Conservation (phyloP, 92 coral and sea anemone genomes). For the Epizoanthus ramosus region DNA sequence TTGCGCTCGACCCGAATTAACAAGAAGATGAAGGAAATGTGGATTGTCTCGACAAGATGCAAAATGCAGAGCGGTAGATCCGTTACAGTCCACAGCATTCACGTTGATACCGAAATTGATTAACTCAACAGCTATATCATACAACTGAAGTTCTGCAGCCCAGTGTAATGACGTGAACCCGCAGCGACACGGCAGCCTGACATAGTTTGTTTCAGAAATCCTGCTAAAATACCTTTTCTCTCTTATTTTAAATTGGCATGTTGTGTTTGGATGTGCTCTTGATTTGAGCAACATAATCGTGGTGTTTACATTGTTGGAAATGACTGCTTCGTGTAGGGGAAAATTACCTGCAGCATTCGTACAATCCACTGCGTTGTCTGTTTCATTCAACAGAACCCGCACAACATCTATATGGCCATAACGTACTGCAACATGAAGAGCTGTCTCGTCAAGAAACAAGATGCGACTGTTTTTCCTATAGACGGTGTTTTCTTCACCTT, state of each 20-base stretch:
- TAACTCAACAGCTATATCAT: neutral
- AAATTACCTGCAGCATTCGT: neutral
- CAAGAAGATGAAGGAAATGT: constrained; percentile 35
- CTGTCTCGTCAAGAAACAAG: neutral
- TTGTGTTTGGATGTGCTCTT: neutral
- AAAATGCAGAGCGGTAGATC: constrained; percentile 56
- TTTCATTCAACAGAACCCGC: neutral
- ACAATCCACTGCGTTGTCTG: neutral
- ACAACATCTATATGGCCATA: constrained; percentile 19
- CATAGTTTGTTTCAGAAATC: neutral
- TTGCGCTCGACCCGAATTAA: constrained; percentile 18
- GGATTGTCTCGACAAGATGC: constrained; percentile 42
- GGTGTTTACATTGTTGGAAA: neutral
- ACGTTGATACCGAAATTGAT: neutral
- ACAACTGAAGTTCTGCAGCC: constrained; percentile 20
- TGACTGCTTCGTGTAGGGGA: constrained; percentile 3
- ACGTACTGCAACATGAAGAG: constrained; percentile 10
- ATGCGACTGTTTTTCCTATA: neutral
- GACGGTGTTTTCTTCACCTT: neutral
- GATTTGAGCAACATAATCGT: neutral
- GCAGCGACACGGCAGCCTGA: neutral
- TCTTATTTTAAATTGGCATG: neutral
- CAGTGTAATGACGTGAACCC: constrained; percentile 13
- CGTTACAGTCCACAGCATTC: constrained; percentile 13
- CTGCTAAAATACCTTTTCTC: neutral